Conservation (phyloP, 2,113 vertebrate genomes). For the Tupaia tana region DNA sequence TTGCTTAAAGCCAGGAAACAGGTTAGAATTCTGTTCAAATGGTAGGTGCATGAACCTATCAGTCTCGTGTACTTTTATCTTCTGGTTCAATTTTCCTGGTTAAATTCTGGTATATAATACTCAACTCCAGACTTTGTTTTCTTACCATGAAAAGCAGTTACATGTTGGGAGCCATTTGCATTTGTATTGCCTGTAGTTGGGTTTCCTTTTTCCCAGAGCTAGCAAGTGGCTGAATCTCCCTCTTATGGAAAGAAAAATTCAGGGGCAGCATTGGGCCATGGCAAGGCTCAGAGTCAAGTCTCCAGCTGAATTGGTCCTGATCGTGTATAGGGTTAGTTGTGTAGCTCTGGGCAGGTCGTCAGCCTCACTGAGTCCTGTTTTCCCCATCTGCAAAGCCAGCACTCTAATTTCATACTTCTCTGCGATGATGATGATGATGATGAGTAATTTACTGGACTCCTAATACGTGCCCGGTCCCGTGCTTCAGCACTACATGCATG, state of each 20-base stretch:
- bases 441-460: rapidly evolving
- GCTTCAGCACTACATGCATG: rapidly evolving
- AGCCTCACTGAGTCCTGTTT: not conserved
- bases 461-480: rapidly evolving
- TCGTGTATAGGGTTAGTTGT: rapidly evolving
- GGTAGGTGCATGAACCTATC: too few relatives aligned
- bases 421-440: not conserved
- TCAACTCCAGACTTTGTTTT: too few relatives aligned
- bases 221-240: rapidly evolving
- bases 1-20: too few relatives aligned
- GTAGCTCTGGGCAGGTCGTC: rapidly evolving
- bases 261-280: rapidly evolving
- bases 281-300: not conserved
- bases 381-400: too few relatives aligned
- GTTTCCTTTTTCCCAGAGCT: not conserved
- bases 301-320: not conserved
- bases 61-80: too few relatives aligned
- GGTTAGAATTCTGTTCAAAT: too few relatives aligned
- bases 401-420: not conserved
- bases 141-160: rapidly evolving
- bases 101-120: too few relatives aligned
- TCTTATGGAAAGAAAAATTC: rapidly evolving
- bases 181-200: rapidly evolving
- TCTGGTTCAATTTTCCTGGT: too few relatives aligned
- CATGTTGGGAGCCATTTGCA: rapidly evolving